Conservation (phyloP, 2,797 vertebrate species). For the Microctenopoma steveboyesi region DNA sequence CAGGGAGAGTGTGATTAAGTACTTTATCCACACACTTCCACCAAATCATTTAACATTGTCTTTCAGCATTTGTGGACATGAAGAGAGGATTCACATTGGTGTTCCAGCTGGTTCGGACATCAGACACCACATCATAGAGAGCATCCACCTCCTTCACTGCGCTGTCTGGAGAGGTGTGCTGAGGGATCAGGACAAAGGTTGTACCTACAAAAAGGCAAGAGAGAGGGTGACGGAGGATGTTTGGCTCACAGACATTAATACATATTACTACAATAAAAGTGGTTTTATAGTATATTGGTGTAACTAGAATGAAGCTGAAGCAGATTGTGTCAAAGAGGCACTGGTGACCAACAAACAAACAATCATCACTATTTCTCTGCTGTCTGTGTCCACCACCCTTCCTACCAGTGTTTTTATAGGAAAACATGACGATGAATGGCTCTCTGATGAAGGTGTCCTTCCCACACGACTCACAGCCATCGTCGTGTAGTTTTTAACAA, state of each 20-base stretch:
- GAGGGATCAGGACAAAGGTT: constrained; percentile 87
- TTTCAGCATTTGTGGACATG: background rate
- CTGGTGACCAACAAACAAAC: background rate
- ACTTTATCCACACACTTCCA: background rate
- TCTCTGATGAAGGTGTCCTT: constrained; percentile 87
- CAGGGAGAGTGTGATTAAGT: background rate
- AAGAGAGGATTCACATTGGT: constrained; percentile 81
- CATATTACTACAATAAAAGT: too few species aligned
- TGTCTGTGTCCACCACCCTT: background rate
- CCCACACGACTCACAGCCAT: constrained; percentile 80
- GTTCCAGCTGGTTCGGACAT: constrained; percentile 84
- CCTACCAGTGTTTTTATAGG: constrained; percentile 76
- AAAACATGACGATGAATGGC: constrained; percentile 90
- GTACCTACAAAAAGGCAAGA: constrained; percentile 67
- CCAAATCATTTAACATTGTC: background rate
- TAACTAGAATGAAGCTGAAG: background rate
- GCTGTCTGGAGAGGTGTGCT: constrained; percentile 86
- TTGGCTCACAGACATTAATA: too few species aligned
- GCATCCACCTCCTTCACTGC: constrained; percentile 86
- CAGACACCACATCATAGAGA: constrained; percentile 87
- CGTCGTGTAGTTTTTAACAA: constrained; percentile 86
- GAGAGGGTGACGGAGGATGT: too few species aligned
- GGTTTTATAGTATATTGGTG: too few species aligned
- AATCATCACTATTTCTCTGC: background rate
- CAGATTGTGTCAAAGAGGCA: too few species aligned